Percentiles rank a stretch among this genome's conserved stretches.
These are phyloP conservation scores for Drosophila paranaensis DNA, from an alignment of 2,888 invertebrate species.

Conservation along the genomic window DNA sequence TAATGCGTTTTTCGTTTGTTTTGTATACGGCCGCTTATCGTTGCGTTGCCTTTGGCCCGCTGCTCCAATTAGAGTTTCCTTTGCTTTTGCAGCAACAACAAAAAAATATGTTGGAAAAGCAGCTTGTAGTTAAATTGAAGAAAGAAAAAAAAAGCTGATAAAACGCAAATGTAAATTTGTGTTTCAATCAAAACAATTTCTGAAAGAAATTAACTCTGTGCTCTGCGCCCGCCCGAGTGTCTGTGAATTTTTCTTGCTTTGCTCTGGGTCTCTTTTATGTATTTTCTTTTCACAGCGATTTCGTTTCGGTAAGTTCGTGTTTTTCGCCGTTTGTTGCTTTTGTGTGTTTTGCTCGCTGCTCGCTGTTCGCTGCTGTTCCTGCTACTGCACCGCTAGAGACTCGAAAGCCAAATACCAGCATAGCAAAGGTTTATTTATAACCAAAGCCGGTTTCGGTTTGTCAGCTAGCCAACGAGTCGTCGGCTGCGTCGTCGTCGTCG, in stretches of 20 bases:
- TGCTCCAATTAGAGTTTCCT: slow-evolving; percentile 40
- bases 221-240: slow-evolving; percentile 26
- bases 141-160: slow-evolving; percentile 14
- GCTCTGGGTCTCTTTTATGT: slow-evolving; percentile 29
- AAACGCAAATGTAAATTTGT: slow-evolving; percentile 19
- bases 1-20: slow-evolving; percentile 21
- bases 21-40: slow-evolving; percentile 35
- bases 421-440: slow-evolving; percentile 81
- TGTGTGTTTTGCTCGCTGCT: slow-evolving; percentile 34
- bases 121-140: slow-evolving; percentile 22
- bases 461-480: slow-evolving; percentile 46
- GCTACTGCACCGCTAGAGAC: slow-evolving; percentile 74
- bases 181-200: slow-evolving; percentile 29
- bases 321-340: slow-evolving; percentile 51
- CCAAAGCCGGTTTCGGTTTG: slow-evolving; percentile 82
- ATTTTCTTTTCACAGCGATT: slow-evolving; percentile 57
- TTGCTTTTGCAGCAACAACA: slow-evolving; percentile 3
- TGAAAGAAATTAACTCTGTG: slow-evolving; percentile 5
- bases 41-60: slow-evolving; percentile 6
- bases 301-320: slow-evolving; percentile 56
- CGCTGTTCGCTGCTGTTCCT: slow-evolving; percentile 43
- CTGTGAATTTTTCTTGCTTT: slow-evolving; percentile 39
- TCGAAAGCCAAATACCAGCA: slow-evolving; percentile 81
- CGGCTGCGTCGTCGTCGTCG: slow-evolving; percentile 32
- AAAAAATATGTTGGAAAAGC: slow-evolving; percentile 11